phyloP scores from a whole-genome alignment of 1,140 invertebrate genomes.

The Micrasema minimum region DNA sequence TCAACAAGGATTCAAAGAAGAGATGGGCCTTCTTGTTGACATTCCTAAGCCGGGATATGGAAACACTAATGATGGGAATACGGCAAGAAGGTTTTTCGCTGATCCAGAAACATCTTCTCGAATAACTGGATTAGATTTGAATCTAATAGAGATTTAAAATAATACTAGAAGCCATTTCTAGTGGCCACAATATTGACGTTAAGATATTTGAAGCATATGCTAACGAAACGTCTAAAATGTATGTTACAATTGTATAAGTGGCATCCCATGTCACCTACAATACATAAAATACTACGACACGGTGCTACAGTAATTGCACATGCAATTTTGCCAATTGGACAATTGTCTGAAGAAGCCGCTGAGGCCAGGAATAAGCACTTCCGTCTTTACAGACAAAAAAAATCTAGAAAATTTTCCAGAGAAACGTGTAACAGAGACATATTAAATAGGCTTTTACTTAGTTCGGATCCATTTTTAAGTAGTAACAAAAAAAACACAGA shows the following conservation, averaged over 20 bases:
- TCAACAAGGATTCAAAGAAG: neutral
- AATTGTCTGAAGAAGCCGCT: conserved; percentile 52
- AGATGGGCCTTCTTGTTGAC: conserved; percentile 42
- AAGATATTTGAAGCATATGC: conserved; percentile 47
- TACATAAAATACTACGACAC: conserved; percentile 59
- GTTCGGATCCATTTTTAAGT: too few species aligned
- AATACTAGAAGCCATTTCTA: conserved; percentile 32
- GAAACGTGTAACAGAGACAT: conserved; percentile 24
- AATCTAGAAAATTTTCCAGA: conserved; percentile 53
- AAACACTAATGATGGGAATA: conserved; percentile 19
- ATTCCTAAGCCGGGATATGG: neutral
- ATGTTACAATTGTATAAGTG: conserved; percentile 55
- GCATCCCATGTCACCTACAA: conserved; percentile 56
- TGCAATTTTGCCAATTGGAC: conserved; percentile 44
- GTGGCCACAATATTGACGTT: conserved; percentile 53
- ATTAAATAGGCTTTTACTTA: too few species aligned
- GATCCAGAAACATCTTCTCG: conserved; percentile 48
- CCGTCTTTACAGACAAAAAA: conserved; percentile 50
- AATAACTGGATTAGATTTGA: conserved; percentile 42
- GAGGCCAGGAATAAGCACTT: conserved; percentile 56
- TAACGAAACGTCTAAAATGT: conserved; percentile 52
- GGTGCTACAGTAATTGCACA: conserved; percentile 52
- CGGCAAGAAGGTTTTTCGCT: neutral
- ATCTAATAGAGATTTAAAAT: conserved; percentile 45
- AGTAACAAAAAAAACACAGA: too few species aligned